Percentiles rank a stretch among this genome's conserved stretches.
Conservation (phyloP, 2,888 invertebrate species). For the Zaprionus bogoriensis region DNA sequence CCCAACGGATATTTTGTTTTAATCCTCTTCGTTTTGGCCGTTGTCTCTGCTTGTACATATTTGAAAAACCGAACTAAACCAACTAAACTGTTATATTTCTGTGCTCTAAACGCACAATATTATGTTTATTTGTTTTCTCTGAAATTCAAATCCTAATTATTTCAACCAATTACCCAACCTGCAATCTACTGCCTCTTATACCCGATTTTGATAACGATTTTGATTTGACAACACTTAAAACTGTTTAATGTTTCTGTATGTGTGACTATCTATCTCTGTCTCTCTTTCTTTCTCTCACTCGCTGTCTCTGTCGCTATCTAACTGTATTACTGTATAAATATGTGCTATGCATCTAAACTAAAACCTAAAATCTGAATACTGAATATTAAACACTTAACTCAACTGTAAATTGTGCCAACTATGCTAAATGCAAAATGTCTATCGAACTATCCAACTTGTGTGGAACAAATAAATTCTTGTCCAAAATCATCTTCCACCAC, state of each 20-base stretch:
- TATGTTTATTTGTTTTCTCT: slow-evolving; percentile 6
- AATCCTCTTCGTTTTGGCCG: slow-evolving; percentile 9
- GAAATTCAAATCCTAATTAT: neutral
- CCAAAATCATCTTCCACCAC: slow-evolving; percentile 84
- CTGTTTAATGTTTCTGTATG: slow-evolving; percentile 63
- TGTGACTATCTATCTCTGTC: slow-evolving; percentile 67
- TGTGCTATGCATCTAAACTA: slow-evolving; percentile 59
- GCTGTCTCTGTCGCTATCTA: slow-evolving; percentile 64
- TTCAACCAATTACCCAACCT: neutral
- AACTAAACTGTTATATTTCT: slow-evolving; percentile 23
- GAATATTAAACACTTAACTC: slow-evolving; percentile 25
- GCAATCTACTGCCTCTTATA: neutral
- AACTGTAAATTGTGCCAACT: slow-evolving; percentile 39
- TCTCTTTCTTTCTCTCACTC: slow-evolving; percentile 68
- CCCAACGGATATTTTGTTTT: neutral
- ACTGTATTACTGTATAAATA: slow-evolving; percentile 70
- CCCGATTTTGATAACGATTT: neutral
- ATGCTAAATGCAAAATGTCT: slow-evolving; percentile 10
- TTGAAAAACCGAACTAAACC: slow-evolving; percentile 4
- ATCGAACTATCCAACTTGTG: slow-evolving; percentile 55
- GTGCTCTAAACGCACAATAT: slow-evolving; percentile 11
- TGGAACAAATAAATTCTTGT: slow-evolving; percentile 84
- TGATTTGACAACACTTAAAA: slow-evolving; percentile 18
- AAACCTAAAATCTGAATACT: slow-evolving; percentile 34
- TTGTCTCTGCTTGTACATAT: slow-evolving; percentile 34